phyloP scores from a whole-genome alignment of 1,140 invertebrate species.

The Muscidifurax raptorellus region DNA sequence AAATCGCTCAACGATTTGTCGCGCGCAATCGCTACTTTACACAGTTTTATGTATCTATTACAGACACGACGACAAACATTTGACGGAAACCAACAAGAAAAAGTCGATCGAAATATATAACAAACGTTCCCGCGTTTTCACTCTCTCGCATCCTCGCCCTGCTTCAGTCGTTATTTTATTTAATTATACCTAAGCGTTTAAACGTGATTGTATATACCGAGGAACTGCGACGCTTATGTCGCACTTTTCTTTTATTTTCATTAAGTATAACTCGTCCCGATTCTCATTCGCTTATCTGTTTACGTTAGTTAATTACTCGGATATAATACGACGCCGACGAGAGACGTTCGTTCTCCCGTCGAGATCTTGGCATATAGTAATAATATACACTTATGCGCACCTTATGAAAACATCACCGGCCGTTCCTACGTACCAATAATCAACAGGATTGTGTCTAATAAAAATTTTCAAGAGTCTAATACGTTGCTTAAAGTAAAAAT shows the following conservation, averaged over 20 bases:
- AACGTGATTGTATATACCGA: conserved; percentile 4
- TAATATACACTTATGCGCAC: not conserved
- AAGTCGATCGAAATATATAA: not conserved
- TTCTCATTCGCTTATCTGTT: not conserved
- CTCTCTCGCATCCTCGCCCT: not conserved
- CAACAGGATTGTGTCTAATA: not conserved
- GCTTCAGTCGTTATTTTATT: not conserved
- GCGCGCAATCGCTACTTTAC: not conserved
- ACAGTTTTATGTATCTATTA: no score
- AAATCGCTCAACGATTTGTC: conserved; percentile 33
- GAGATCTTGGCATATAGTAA: not conserved
- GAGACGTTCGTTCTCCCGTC: not conserved
- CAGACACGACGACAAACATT: not conserved
- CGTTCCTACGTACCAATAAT: not conserved
- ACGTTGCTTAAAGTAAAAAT: not conserved
- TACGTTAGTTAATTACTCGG: not conserved
- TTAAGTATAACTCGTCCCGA: not conserved
- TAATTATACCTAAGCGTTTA: not conserved
- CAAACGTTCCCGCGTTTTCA: not conserved
- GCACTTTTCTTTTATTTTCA: not conserved
- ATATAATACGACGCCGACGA: not conserved
- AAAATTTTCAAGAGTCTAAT: not conserved
- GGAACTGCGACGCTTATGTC: not conserved
- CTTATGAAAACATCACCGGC: not conserved
- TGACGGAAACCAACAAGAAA: no score